Conservation (phyloP, 2,797 vertebrate species). For the Myotis myotis region DNA sequence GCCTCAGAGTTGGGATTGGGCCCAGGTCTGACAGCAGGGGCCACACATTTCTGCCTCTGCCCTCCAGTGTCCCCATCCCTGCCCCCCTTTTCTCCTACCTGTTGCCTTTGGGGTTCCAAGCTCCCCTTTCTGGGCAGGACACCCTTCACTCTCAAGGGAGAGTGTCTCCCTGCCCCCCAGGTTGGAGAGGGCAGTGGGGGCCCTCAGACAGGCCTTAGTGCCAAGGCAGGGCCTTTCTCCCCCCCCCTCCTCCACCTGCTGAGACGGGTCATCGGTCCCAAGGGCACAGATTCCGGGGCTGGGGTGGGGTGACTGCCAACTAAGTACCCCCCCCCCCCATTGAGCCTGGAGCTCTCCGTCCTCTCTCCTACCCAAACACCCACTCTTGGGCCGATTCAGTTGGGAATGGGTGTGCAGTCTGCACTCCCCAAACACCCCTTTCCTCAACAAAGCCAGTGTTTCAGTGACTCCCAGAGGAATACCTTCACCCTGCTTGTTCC, state of each 20-base stretch:
- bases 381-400: neutral
- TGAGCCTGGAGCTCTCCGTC: neutral
- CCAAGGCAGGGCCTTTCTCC: neutral
- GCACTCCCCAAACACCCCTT: neutral
- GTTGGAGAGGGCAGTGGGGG: neutral
- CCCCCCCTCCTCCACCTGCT: neutral
- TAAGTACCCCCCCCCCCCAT: neutral
- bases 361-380: neutral
- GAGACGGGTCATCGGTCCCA: neutral
- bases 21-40: neutral
- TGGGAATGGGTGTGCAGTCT: neutral
- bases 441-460: neutral
- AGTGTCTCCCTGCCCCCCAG: too few species aligned
- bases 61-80: neutral
- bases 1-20: neutral
- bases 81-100: neutral
- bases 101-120: neutral
- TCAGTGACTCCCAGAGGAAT: neutral
- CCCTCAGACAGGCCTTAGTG: neutral
- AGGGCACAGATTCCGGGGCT: too few species aligned
- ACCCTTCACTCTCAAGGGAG: neutral
- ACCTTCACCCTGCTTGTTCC: neutral
- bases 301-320: neutral
- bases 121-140: neutral
- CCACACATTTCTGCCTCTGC: neutral